Conservation (phyloP, 2,888 invertebrate genomes). For the Metalampra italica region DNA sequence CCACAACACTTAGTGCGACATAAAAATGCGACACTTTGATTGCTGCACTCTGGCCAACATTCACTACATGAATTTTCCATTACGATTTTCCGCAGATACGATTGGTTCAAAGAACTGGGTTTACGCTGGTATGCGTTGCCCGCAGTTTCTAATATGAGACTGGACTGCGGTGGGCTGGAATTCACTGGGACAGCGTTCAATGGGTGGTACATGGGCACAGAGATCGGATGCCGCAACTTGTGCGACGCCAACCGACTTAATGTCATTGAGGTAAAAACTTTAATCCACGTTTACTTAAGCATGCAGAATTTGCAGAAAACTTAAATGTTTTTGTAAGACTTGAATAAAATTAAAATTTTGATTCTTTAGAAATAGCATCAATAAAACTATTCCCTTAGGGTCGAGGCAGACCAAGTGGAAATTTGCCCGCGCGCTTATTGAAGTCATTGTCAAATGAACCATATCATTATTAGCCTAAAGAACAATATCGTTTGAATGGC, state of each 20-base stretch:
- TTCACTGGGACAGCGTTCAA: slow-evolving; percentile 96
- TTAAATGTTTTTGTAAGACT: too few relatives aligned
- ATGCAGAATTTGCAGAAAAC: too few relatives aligned
- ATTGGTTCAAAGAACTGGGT: slow-evolving; percentile 92
- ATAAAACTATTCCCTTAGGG: too few relatives aligned
- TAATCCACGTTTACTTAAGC: neutral
- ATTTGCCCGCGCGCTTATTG: too few relatives aligned
- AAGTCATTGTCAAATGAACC: too few relatives aligned
- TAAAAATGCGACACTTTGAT: neutral
- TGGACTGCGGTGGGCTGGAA: slow-evolving; percentile 96
- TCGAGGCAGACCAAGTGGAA: too few relatives aligned
- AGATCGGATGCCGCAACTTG: slow-evolving; percentile 94
- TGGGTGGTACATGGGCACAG: slow-evolving; percentile 99
- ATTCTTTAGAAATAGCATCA: too few relatives aligned
- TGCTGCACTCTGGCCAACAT: neutral
- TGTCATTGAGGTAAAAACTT: slow-evolving; percentile 85
- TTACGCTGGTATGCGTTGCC: slow-evolving; percentile 94
- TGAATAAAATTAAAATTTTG: too few relatives aligned
- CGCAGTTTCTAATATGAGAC: slow-evolving; percentile 93
- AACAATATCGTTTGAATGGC: too few relatives aligned
- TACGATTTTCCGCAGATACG: slow-evolving; percentile 78
- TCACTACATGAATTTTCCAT: slow-evolving; percentile 3
- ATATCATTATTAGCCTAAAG: too few relatives aligned
- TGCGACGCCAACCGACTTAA: slow-evolving; percentile 92
- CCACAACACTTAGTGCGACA: neutral